Evolutionary conservation across 2,888 invertebrate genomes (phyloP), one percentile per base, ranked within the genome.

Genomic region (Meganola albula): DNA sequence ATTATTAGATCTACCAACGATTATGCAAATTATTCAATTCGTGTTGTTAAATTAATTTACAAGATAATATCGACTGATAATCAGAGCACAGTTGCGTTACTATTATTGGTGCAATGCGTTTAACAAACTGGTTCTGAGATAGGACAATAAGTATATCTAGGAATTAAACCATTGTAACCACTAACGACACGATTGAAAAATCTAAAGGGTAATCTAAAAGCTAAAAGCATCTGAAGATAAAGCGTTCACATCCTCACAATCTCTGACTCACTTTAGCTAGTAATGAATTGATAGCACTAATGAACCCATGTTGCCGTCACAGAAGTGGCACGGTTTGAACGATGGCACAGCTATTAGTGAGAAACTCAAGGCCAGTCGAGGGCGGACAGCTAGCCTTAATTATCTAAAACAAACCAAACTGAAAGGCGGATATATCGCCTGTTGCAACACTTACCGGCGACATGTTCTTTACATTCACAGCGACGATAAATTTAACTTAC

Each of bases 241-340:
- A 53, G 52, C 58, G 61, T 59, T 60, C 59, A 66, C 66, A 60
- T 63, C 63, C 64, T 57, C 57, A 62, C 68, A 67, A 74, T 74
- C 77, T 71, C 58, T 46, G 61, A 54, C 53, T 48, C 53, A 48
- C n/a, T n/a, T n/a, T n/a, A n/a, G n/a, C n/a, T n/a, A n/a, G n/a
- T 52, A 48, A 48, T 44, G 58, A 53, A 63, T 70, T 73, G 83
- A 82, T 83, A 80, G 71, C 76, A 68, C 74, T 84, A 84, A 83
- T 83, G 82, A 84, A 83, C 74, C 74, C 72, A 68, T 80, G 82
- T 79, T 54, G 67, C 70, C 67, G 78, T 80, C 80, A 71, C 74
- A 70, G 64, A 65, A 68, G 65, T 74, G 66, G 75, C 72, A 70
- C 73, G 67, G 64, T 64, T 67, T 74, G 74, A 74, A 67, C 65